These are phyloP conservation scores for Sarcophilus harrisii DNA, from an alignment of 2,797 vertebrate species.

Conservation along the genomic window DNA sequence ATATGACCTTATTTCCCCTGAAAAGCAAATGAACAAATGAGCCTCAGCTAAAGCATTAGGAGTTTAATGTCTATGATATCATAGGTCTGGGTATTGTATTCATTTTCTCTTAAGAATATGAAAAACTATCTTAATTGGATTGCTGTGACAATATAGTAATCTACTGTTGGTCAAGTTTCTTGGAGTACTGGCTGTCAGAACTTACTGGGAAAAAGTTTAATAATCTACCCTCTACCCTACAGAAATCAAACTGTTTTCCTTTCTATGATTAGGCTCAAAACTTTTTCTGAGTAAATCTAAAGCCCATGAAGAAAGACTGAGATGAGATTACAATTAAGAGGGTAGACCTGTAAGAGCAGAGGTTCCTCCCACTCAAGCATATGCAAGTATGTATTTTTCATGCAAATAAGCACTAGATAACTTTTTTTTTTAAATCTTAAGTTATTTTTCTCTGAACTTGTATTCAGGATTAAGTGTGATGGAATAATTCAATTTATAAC, in stretches of 20 bases:
- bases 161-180: not conserved
- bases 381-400: not conserved
- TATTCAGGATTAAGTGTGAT: conserved; percentile 51
- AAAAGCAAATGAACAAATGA: not conserved
- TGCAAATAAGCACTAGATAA: not conserved
- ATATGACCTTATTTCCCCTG: not conserved
- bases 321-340: not conserved
- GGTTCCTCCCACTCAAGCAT: not conserved
- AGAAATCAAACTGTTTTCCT: not conserved
- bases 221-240: too few relatives aligned
- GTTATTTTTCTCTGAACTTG: not conserved
- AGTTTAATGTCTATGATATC: not conserved
- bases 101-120: not conserved
- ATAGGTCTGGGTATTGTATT: not conserved
- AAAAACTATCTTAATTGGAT: not conserved
- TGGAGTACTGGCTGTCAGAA: not conserved
- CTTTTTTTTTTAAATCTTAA: not conserved
- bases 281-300: not conserved
- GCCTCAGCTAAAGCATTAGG: not conserved
- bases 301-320: not conserved
- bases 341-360: not conserved
- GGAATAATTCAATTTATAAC: not conserved
- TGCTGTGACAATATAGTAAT: not conserved
- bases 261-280: not conserved
- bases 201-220: not conserved